Evolutionary conservation across 2,888 invertebrate species (phyloP).

Genomic region (Nemotelus pantherinus): DNA sequence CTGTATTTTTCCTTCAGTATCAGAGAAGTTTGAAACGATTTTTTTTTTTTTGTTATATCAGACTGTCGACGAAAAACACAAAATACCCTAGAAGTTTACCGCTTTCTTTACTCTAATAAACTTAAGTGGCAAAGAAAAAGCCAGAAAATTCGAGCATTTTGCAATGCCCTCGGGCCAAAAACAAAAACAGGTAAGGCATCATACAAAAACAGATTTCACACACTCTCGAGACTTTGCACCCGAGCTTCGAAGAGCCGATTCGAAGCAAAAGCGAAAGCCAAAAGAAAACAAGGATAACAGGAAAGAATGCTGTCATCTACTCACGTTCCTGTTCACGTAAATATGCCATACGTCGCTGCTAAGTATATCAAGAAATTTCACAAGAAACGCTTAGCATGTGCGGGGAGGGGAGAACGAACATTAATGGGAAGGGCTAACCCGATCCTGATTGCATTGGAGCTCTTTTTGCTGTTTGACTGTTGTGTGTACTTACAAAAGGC

Average conservation of each 20-base stretch:
- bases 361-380: slow-evolving; percentile 9
- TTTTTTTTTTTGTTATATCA: slow-evolving; percentile 43
- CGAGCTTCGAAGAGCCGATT: not conserved
- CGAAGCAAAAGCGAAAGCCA: not conserved
- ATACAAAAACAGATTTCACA: slow-evolving; percentile 30
- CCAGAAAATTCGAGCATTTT: slow-evolving; percentile 14
- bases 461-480: slow-evolving; percentile 22
- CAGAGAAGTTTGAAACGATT: slow-evolving; percentile 12
- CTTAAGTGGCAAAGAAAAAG: slow-evolving; percentile 49
- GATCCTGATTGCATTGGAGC: slow-evolving; percentile 33
- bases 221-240: not conserved
- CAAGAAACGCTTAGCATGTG: not conserved
- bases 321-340: slow-evolving; percentile 15
- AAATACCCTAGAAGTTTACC: slow-evolving; percentile 44
- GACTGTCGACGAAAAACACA: slow-evolving; percentile 46
- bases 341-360: slow-evolving; percentile 6
- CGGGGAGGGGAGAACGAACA: slow-evolving; percentile 1
- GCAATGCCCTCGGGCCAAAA: slow-evolving; percentile 22
- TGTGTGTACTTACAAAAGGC: slow-evolving; percentile 23
- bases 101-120: slow-evolving; percentile 50
- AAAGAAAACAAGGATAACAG: slow-evolving; percentile 1
- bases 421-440: slow-evolving; percentile 33
- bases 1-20: too few relatives aligned
- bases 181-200: slow-evolving; percentile 9
- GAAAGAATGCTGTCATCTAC: slow-evolving; percentile 32